Base-by-base conservation (phyloP, 1,140 invertebrate species). In the Mactra quadrangularis region DNA sequence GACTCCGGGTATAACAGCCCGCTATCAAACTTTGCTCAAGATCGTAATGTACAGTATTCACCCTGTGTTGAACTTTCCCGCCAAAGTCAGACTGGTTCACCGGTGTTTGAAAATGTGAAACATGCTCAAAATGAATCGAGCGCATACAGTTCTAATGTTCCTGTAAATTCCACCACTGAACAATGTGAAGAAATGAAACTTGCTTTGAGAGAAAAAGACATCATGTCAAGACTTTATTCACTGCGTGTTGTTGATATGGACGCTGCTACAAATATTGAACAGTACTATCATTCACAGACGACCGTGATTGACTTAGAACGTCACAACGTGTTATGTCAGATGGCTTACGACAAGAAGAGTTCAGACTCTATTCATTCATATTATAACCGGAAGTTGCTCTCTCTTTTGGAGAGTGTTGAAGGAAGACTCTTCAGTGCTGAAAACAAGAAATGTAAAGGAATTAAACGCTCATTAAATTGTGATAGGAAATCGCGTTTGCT, bases 1-100 rank as follows among this genome's bases (percentile, higher is more conserved):
- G 79, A 82, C 52, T 82, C 79, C n/a, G 79, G 79, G 7, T 82
- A 82, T 45, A 57, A 27, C 29, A 82, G 79, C 41, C 79, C 79
- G 11, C 6, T 19, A 11, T 22, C 22, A 25, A 29, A 38, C n/a
- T 15, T 45, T 1, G 33, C 25, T 6, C 62, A 70, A 7, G 41
- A 78, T 0, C 62, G 47, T 1, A 41, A 60, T 3, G 45, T 35
- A 17, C 29, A 25, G 25, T 79, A 70, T 35, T 55, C 62, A 3
- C 52, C 77, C 6, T 60, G 57, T 27, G 57, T 50, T 50, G 64
- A 50, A 50, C 64, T 68, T 15, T 29, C 70, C 11, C 52, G 70
- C 1, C 72, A 76, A 22, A 72, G 50, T 29, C n/a, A 57, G 33
- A 52, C 29, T 13, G 50, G 70, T 38, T 57, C 70, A 11, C 55